These are phyloP conservation scores for Sebastes fasciatus DNA, from an alignment of 2,113 vertebrate species.

Conservation along the genomic window DNA sequence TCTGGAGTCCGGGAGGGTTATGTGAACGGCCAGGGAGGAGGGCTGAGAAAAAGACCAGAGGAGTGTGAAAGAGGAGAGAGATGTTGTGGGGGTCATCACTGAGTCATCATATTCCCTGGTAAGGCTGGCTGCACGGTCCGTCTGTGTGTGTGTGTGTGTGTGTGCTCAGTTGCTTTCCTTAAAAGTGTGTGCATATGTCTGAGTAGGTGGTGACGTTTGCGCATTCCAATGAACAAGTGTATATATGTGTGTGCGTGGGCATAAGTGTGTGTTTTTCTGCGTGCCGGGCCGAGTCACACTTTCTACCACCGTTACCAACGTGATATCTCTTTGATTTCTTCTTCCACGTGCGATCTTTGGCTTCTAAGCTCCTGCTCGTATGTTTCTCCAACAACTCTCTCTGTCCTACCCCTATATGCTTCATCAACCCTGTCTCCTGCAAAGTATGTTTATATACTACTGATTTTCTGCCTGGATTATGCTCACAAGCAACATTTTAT, in stretches of 20 bases:
- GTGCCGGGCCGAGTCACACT: neutral
- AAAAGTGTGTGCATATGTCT: constrained; percentile 34
- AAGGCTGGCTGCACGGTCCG: constrained; percentile 24
- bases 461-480: neutral
- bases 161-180: constrained; percentile 18
- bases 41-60: constrained; percentile 77
- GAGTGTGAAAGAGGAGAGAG: constrained; percentile 76
- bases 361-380: neutral
- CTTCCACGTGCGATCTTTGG: neutral
- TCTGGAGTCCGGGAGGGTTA: constrained; percentile 90
- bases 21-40: constrained; percentile 89
- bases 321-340: neutral
- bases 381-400: neutral
- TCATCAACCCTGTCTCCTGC: neutral
- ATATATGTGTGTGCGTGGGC: constrained; percentile 22
- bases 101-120: constrained; percentile 77
- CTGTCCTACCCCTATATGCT: neutral
- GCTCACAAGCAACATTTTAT: neutral
- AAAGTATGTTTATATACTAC: neutral
- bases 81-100: constrained; percentile 76
- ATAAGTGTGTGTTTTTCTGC: constrained; percentile 26
- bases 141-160: constrained; percentile 33
- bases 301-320: neutral
- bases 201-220: constrained; percentile 62
- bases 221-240: constrained; percentile 58